Evolutionary conservation across 1,140 invertebrate species (phyloP).

Genomic region (Triops cancriformis): DNA sequence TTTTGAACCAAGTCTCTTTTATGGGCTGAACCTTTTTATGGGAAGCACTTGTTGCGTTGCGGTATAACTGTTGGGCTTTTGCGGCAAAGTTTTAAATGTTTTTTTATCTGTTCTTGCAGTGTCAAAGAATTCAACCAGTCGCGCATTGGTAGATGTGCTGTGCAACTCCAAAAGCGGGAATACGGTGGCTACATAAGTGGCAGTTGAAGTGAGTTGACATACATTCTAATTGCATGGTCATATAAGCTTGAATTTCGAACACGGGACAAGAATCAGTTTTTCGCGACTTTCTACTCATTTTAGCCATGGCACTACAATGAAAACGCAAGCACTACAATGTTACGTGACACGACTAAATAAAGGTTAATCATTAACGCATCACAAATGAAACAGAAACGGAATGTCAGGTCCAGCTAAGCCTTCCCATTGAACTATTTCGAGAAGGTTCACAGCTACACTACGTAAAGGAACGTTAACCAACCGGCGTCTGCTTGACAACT

Average conservation of each 20-base stretch:
- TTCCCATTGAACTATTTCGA: background rate
- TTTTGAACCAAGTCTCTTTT: background rate
- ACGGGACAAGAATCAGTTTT: background rate
- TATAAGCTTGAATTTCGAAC: background rate
- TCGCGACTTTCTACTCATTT: background rate
- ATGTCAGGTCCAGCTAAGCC: background rate
- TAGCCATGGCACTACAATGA: background rate
- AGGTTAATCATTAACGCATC: background rate
- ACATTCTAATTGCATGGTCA: slow-evolving; percentile 7
- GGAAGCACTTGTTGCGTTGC: background rate
- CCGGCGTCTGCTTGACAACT: background rate
- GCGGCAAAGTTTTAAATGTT: background rate
- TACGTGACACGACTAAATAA: background rate
- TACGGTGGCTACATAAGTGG: slow-evolving; percentile 1
- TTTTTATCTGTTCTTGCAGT: background rate
- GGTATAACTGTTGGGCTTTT: background rate
- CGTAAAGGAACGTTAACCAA: background rate
- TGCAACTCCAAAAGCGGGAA: slow-evolving; percentile 19
- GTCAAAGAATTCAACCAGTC: background rate
- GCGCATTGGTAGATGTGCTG: slow-evolving; percentile 23
- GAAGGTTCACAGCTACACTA: background rate
- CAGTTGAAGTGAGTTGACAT: slow-evolving; percentile 2
- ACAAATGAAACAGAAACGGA: background rate
- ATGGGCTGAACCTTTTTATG: background rate
- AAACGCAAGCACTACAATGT: background rate